These are phyloP conservation scores for Alentia gelatinosa DNA, from an alignment of 2,888 invertebrate genomes.

Conservation along the genomic window DNA sequence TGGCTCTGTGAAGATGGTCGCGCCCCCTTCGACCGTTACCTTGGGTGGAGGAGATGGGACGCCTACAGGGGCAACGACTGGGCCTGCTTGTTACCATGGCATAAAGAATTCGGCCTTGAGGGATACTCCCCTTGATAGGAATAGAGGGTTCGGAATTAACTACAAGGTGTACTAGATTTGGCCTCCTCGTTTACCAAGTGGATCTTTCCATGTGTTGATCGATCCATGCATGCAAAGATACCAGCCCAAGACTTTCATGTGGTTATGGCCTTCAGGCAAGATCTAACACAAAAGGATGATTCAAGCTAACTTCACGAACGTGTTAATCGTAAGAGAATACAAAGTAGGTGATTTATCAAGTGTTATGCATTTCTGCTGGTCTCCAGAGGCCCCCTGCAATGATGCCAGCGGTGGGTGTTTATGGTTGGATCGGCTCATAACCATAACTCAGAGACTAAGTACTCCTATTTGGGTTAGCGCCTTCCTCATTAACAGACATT, in stretches of 20 bases:
- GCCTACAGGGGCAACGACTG: not conserved
- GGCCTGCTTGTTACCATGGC: not conserved
- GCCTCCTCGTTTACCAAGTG: too few species aligned
- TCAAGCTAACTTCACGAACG: not conserved
- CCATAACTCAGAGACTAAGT: not conserved
- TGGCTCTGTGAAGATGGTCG: not conserved
- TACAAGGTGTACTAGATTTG: not conserved
- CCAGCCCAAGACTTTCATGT: too few species aligned
- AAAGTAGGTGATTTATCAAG: slow-evolving; percentile 19
- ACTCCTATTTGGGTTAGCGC: slow-evolving; percentile 15
- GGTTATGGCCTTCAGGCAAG: not conserved
- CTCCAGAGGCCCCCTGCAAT: not conserved
- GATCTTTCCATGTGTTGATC: not conserved
- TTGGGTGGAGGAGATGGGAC: not conserved
- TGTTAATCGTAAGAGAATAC: not conserved
- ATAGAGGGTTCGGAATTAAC: not conserved
- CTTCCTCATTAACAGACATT: not conserved
- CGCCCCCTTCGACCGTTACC: not conserved
- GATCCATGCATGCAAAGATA: not conserved
- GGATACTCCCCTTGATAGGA: not conserved
- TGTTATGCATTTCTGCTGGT: not conserved
- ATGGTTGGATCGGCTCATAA: not conserved
- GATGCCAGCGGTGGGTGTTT: not conserved
- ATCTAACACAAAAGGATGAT: not conserved
- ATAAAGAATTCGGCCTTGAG: not conserved